Base-by-base conservation (phyloP, 2,797 vertebrate species). In the Salmo trutta region DNA sequence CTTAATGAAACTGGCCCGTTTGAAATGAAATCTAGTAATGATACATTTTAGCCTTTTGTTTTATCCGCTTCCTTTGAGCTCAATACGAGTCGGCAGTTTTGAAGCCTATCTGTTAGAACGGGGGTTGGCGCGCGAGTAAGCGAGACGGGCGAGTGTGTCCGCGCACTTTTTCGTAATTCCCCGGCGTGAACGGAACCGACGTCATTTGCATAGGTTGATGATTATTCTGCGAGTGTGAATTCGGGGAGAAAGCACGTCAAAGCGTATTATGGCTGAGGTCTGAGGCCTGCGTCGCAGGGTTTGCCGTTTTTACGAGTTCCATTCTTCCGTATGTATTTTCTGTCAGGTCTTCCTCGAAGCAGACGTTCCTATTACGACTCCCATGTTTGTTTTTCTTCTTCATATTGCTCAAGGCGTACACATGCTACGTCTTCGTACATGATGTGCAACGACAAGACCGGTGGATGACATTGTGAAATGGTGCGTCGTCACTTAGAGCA, bases 391-490 rank as follows among this genome's bases (percentile, higher is more conserved):
- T 24, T 24, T 24, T 24, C 24, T 5, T n/a, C 14, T 56, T 16
- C 12, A 5, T 51, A 56, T 53, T n/a, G 51, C 31, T 3, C 6
- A 75, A 64, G 79, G 74, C 74, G 16, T 51, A 31, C 83, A 75
- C 59, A 19, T 24, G 72, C 70, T 31, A 52, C 67, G 73, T 75
- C 82, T n/a, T n/a, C 56, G 21, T 83, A 74, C 74, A 71, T 77
- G 74, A 73, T 72, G 80, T 33, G 80, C 80, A 84, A 85, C 72
- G 81, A 66, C 73, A 53, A 75, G 77, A 75, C 79, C 76, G 82
- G 85, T 82, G 80, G 84, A 79, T 86, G 82, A 82, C 86, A 78
- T 85, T 84, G 62, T 81, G 36, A 71, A 76, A 82, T 85, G 80
- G 79, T 77, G 84, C 79, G 87, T 81, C 79, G 87, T 81, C 79